Evolutionary conservation across 2,113 vertebrate species (phyloP).

Genomic region (Apteryx owenii): DNA sequence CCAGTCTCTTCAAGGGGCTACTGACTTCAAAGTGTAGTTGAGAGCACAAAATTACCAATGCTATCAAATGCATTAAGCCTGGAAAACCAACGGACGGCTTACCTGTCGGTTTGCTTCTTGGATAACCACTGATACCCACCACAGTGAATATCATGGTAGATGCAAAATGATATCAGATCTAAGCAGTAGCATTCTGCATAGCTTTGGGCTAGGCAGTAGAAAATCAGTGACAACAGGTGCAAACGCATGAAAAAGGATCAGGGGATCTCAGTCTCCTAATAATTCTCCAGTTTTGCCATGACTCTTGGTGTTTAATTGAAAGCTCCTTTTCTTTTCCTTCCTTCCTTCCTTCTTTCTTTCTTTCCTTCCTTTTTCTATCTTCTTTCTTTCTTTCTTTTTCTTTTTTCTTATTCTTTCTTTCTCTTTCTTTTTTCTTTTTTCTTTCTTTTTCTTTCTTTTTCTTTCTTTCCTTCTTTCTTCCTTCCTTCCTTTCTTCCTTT

Average conservation of each 20-base stretch:
- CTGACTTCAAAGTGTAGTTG: background rate
- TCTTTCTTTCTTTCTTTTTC: background rate
- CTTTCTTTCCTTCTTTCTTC: background rate
- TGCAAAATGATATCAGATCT: background rate
- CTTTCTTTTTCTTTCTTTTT: too few relatives aligned
- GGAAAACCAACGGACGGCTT: background rate
- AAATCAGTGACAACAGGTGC: background rate
- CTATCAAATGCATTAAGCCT: background rate
- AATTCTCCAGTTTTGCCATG: background rate
- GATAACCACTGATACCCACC: background rate
- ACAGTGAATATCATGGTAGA: background rate
- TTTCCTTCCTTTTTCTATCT: too few relatives aligned
- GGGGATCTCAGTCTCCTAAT: background rate
- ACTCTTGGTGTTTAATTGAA: background rate
- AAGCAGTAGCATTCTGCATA: background rate
- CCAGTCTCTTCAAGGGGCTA: background rate
- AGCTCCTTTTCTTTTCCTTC: background rate
- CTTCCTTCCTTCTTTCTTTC: too few relatives aligned
- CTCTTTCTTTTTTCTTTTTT: background rate
- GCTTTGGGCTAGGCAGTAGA: background rate
- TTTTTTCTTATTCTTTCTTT: accelerated
- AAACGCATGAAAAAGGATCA: background rate
- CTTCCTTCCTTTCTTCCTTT: too few relatives aligned
- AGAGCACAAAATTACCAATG: background rate
- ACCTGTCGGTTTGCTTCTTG: background rate